phyloP scores from a whole-genome alignment of 2,888 invertebrate genomes.

The Tubulanus polymorphus region DNA sequence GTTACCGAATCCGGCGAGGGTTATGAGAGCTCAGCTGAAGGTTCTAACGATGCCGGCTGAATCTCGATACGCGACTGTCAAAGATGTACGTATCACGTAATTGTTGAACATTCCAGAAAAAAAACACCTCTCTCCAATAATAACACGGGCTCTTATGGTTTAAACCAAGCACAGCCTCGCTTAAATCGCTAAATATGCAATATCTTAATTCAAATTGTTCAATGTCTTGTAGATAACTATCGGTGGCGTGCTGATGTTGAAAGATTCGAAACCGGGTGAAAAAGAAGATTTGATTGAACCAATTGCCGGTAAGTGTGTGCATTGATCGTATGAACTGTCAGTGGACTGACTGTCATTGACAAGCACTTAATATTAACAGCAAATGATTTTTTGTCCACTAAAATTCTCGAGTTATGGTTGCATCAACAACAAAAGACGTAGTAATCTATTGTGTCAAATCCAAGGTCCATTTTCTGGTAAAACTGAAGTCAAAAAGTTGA shows the following conservation, averaged over 20 bases:
- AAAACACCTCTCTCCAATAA: no score
- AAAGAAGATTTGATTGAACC: constrained; percentile 87
- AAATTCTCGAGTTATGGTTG: no score
- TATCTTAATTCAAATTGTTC: neutral
- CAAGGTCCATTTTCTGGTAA: no score
- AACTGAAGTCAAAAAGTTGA: no score
- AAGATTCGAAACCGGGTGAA: constrained; percentile 73
- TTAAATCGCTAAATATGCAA: constrained; percentile 5
- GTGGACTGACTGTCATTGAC: no score
- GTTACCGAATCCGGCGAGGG: constrained; percentile 88
- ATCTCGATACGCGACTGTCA: constrained; percentile 78
- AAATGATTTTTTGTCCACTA: no score
- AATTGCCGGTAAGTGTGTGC: constrained; percentile 60
- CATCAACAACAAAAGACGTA: no score
- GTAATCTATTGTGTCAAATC: no score
- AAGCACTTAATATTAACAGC: no score
- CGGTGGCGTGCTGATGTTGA: constrained; percentile 94
- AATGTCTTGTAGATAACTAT: constrained; percentile 61
- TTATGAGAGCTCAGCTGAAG: constrained; percentile 78
- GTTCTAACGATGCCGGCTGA: constrained; percentile 75
- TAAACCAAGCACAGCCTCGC: neutral
- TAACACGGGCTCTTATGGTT: no score
- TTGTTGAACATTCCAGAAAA: no score
- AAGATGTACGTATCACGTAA: constrained; percentile 68
- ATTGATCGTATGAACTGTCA: constrained; percentile 9